A percentile compares a stretch with the other conserved stretches of the same genome.
Evolutionary conservation across 2,888 invertebrate genomes (phyloP).

Genomic region (Zeuzera pyrina): DNA sequence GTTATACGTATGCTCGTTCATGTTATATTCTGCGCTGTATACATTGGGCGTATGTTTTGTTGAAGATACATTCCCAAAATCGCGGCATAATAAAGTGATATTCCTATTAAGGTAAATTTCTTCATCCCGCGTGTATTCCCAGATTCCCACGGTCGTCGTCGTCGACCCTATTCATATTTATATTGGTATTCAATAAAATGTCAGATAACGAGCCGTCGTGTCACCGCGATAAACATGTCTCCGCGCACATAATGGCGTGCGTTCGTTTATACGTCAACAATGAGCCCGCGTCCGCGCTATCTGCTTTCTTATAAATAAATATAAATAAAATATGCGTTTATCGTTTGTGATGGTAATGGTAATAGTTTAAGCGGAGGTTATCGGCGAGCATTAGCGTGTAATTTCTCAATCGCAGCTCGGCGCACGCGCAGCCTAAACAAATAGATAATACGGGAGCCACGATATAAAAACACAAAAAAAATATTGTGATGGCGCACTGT

Average conservation of each 20-base stretch:
- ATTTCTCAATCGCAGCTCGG: constrained; percentile 12
- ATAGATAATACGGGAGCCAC: constrained; percentile 1
- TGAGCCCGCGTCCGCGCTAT: constrained; percentile 6
- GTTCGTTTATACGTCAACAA: constrained; percentile 5
- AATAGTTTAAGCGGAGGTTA: constrained; percentile 4
- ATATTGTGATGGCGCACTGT: too few relatives aligned
- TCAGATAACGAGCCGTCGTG: not conserved
- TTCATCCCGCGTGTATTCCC: too few relatives aligned
- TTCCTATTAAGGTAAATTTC: too few relatives aligned
- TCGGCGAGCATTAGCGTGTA: constrained; percentile 8
- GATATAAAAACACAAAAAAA: not conserved
- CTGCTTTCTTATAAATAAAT: not conserved
- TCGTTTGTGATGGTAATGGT: not conserved
- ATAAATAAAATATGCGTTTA: constrained; percentile 4
- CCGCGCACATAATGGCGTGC: too few relatives aligned
- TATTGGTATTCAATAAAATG: not conserved
- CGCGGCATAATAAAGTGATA: too few relatives aligned
- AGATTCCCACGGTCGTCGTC: too few relatives aligned
- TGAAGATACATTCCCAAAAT: too few relatives aligned
- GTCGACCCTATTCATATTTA: too few relatives aligned
- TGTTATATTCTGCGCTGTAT: too few relatives aligned
- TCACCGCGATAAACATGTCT: too few relatives aligned
- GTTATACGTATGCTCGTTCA: too few relatives aligned
- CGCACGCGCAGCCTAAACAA: constrained; percentile 1
- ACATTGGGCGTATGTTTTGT: too few relatives aligned